Evolutionary conservation across 2,113 vertebrate species (phyloP).

Genomic region (Salvelinus fontinalis): DNA sequence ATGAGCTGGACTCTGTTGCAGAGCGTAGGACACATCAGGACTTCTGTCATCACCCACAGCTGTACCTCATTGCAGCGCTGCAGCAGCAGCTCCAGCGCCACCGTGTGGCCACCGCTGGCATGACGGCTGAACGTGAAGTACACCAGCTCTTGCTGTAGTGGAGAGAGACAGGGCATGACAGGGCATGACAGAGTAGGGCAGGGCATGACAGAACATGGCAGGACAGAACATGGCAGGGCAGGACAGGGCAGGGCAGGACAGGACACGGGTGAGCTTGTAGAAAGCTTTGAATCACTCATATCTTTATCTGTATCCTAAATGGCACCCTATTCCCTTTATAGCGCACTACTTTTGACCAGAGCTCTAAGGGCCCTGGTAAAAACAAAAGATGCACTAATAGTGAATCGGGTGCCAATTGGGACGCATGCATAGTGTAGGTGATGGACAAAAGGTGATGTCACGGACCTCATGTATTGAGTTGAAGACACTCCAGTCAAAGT

Average conservation of each 20-base stretch:
- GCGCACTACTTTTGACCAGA: neutral
- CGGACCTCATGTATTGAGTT: slow-evolving; percentile 91
- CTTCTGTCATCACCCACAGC: slow-evolving; percentile 95
- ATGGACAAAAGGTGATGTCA: too few species aligned
- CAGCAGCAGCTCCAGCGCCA: slow-evolving; percentile 87
- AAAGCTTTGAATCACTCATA: neutral
- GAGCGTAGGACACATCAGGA: slow-evolving; percentile 86
- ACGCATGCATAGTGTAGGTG: too few species aligned
- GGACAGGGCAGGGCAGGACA: slow-evolving; percentile 23
- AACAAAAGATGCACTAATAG: too few species aligned
- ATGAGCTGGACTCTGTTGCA: slow-evolving; percentile 94
- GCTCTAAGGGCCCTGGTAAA: too few species aligned
- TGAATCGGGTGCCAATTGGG: too few species aligned
- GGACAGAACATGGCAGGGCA: slow-evolving; percentile 8
- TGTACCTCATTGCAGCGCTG: slow-evolving; percentile 95
- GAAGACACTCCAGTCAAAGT: slow-evolving; percentile 94
- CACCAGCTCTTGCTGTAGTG: slow-evolving; percentile 90
- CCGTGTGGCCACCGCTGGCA: slow-evolving; percentile 77
- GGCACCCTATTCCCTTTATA: neutral
- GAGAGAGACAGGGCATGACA: slow-evolving; percentile 4
- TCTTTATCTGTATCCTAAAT: too few species aligned
- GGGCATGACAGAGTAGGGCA: slow-evolving; percentile 8
- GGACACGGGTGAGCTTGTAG: too few species aligned
- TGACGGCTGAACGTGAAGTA: slow-evolving; percentile 94
- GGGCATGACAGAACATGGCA: slow-evolving; percentile 19